Evolutionary conservation across 2,797 vertebrate species (phyloP), one percentile per base, ranked within the genome.

Genomic region (Arrhamphus sclerolepis): DNA sequence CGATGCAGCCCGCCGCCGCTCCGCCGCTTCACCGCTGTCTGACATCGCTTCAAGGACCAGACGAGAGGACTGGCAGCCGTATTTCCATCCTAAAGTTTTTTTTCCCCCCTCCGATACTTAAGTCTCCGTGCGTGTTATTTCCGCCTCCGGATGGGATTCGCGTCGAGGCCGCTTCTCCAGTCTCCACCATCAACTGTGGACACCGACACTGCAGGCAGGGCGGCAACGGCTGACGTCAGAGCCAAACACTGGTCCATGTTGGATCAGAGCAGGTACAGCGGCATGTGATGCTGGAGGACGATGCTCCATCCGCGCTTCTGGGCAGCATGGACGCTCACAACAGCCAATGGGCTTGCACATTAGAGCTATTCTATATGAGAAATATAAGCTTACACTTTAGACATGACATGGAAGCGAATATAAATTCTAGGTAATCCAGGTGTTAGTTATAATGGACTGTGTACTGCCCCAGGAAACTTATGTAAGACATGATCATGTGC

Each of bases 181-280:
- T 80, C 78, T 87, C 85, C 90, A 46, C 74, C 57, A 52, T 56
- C 62, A 47, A 7, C 19, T 61, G 78, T 52, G 58, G 68, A 80
- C 79, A 75, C 69, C 26, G 78, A 82, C 60, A 75, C 80, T 71
- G 69, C 69, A 53, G 86, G 80, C 85, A 87, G 85, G 85, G 91
- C 90, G 91, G 90, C 81, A 44, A 86, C 89, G 89, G 83, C 81
- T 92, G 91, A 92, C 91, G 91, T 92, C 91, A 91, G 62, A 46
- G 59, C 79, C 80, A 52, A 81, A 70, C 88, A 77, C 84, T 87
- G 85, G 73, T 80, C 86, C 89, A 84, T 83, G 89, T 75, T 71
- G 85, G 86, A 85, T 77, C 80, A 77, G 82, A 83, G 87, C 86
- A 82, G 87, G 88, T 89, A 77, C 56, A 81, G 80, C 49, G 51